These are phyloP conservation scores for Malurus elegans DNA, from an alignment of 2,113 vertebrate species.

Conservation along the genomic window DNA sequence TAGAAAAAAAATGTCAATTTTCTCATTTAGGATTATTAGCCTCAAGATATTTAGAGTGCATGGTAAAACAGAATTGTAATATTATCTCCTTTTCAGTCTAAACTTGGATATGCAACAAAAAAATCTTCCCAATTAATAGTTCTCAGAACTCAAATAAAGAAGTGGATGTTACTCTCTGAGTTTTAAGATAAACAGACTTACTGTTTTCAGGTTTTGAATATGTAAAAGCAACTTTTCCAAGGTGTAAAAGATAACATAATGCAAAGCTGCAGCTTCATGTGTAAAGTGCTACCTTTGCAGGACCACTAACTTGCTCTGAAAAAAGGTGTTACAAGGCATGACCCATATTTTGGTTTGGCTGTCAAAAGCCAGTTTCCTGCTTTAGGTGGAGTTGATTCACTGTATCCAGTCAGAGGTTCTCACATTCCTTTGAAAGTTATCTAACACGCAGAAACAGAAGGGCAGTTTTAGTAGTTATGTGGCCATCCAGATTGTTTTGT, in stretches of 20 bases:
- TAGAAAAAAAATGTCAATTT: background rate
- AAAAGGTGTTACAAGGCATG: background rate
- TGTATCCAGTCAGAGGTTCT: background rate
- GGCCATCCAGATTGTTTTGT: background rate
- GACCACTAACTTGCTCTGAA: background rate
- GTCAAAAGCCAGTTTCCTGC: background rate
- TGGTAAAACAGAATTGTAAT: background rate
- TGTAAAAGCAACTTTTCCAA: background rate
- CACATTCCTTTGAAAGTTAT: background rate
- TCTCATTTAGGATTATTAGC: background rate
- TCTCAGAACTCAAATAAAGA: background rate
- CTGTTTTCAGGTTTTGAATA: background rate
- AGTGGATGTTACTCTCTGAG: background rate
- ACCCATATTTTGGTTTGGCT: background rate
- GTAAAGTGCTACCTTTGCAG: background rate
- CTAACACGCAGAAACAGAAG: background rate
- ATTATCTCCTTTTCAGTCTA: background rate
- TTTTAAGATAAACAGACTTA: background rate
- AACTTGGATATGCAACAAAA: background rate
- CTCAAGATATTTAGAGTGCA: background rate
- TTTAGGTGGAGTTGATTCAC: background rate
- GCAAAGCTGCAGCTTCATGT: background rate
- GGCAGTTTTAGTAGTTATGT: fast-evolving
- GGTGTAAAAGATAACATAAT: background rate
- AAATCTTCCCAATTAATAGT: background rate